Evolutionary conservation across 2,797 vertebrate species (phyloP).

Genomic region (Picus viridis): DNA sequence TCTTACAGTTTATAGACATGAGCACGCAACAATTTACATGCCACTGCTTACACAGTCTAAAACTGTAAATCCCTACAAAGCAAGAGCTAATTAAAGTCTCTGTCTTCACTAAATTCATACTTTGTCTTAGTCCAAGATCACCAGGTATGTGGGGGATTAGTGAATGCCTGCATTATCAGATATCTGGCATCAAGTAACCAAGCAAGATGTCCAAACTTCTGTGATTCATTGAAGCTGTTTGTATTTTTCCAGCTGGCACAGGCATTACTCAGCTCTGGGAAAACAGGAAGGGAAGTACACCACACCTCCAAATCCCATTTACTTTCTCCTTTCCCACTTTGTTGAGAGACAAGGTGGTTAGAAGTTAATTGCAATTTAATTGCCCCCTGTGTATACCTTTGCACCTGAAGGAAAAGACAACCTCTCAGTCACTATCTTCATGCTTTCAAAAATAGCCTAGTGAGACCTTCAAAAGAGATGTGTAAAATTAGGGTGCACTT

Average conservation of each 20-base stretch:
- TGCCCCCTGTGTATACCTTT: neutral
- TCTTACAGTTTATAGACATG: too few species aligned
- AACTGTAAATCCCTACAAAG: neutral
- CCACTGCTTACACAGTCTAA: too few species aligned
- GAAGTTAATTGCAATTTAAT: conserved; percentile 65
- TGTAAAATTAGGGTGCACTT: neutral
- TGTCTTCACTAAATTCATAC: neutral
- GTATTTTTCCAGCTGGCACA: conserved; percentile 60
- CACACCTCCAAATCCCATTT: conserved; percentile 28
- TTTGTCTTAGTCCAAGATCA: neutral
- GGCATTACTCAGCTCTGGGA: conserved; percentile 29
- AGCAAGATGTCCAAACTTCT: neutral
- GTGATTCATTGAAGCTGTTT: conserved; percentile 1
- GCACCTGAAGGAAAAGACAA: conserved; percentile 1
- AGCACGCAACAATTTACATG: too few species aligned
- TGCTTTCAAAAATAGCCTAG: neutral
- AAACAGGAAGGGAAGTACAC: neutral
- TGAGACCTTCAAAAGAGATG: neutral
- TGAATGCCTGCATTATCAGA: conserved; percentile 3
- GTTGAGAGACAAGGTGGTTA: conserved; percentile 53
- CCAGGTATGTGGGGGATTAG: neutral
- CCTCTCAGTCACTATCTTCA: neutral
- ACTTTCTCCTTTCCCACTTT: conserved; percentile 59
- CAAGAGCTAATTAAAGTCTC: neutral
- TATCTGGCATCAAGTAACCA: conserved; percentile 28